These are phyloP conservation scores for Tenthredo notha DNA, from an alignment of 2,888 invertebrate species.

Conservation along the genomic window DNA sequence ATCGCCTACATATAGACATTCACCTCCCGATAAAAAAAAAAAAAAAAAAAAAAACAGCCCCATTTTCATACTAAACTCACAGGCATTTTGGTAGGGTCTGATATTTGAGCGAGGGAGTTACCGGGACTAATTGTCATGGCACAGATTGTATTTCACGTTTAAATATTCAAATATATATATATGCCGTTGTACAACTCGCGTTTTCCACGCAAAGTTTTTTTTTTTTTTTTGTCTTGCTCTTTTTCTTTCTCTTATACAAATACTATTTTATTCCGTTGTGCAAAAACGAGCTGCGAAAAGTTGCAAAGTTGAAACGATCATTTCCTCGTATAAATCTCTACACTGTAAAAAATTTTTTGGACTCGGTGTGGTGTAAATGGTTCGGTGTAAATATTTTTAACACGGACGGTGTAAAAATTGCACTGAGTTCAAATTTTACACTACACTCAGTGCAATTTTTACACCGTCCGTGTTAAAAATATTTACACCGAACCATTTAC, in stretches of 20 bases:
- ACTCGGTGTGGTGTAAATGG: no score
- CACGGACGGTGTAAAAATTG: no score
- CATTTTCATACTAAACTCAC: conserved; percentile 4
- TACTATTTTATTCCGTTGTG: background rate
- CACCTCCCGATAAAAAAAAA: background rate
- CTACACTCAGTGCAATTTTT: no score
- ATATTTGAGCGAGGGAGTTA: background rate
- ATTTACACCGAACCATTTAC: no score
- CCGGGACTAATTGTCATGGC: conserved; percentile 14
- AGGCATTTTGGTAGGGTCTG: background rate
- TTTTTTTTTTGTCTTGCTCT: background rate
- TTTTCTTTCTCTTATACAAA: background rate
- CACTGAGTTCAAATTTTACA: no score
- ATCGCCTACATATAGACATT: conserved; percentile 13
- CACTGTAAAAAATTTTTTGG: background rate
- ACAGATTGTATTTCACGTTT: conserved; percentile 28
- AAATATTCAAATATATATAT: conserved; percentile 24
- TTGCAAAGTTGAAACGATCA: conserved; percentile 33
- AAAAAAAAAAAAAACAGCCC: no score
- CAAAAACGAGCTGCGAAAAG: background rate
- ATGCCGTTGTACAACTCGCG: background rate
- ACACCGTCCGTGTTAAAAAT: no score
- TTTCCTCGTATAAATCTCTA: conserved; percentile 1
- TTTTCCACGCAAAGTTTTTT: background rate
- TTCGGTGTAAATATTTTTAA: no score